These are phyloP conservation scores for Macrosteles quadrilineatus DNA, from an alignment of 1,140 invertebrate species.

Conservation along the genomic window DNA sequence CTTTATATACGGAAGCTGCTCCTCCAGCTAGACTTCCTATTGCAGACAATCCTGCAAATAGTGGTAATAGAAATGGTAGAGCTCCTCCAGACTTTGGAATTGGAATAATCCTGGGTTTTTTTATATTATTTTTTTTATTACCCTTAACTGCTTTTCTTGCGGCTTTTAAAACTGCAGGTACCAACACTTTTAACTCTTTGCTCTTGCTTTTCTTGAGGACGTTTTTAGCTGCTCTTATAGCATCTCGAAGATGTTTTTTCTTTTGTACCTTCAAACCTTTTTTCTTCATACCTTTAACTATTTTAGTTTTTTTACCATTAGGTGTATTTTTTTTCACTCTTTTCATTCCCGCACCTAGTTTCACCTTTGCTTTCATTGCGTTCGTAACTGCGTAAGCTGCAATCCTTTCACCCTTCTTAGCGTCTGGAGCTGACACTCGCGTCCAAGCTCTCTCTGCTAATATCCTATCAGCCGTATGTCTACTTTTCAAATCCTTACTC, in stretches of 20 bases:
- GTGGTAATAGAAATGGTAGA: neutral
- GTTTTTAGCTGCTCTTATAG: neutral
- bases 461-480: conserved; percentile 49
- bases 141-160: no score
- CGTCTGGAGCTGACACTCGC: conserved; percentile 47
- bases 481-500: conserved; percentile 44
- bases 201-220: no score
- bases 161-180: no score
- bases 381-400: conserved; percentile 44
- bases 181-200: no score
- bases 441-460: conserved; percentile 48
- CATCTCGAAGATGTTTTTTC: no score
- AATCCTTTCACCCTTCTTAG: conserved; percentile 45
- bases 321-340: conserved; percentile 32
- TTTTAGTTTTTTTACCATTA: no score
- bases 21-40: neutral
- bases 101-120: no score
- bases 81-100: neutral
- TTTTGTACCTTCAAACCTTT: no score
- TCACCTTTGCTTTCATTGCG: conserved; percentile 47
- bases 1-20: neutral
- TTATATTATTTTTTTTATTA: neutral
- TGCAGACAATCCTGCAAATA: neutral
- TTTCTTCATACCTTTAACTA: no score
- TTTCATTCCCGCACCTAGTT: conserved; percentile 44